Evolutionary conservation across 2,797 vertebrate genomes (phyloP).

Genomic region (Pantherophis vulpinus): DNA sequence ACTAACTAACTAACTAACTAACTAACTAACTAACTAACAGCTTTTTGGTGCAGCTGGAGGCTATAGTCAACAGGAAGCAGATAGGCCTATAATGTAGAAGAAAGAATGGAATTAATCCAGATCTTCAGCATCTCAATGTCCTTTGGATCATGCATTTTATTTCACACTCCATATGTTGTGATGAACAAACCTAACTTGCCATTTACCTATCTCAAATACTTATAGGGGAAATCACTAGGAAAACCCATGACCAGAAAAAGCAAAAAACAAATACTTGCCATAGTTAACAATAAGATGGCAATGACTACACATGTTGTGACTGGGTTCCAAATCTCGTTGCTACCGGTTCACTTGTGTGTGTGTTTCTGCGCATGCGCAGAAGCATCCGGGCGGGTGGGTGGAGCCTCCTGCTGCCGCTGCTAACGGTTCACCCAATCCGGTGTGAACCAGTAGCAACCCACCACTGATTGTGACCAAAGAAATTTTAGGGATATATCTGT

Average conservation of each 20-base stretch:
- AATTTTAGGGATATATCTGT: background rate
- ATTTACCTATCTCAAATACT: background rate
- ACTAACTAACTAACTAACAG: too few relatives aligned
- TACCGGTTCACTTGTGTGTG: too few relatives aligned
- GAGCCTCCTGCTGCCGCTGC: too few relatives aligned
- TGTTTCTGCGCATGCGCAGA: too few relatives aligned
- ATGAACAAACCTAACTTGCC: background rate
- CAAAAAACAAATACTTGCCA: background rate
- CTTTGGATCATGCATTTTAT: background rate
- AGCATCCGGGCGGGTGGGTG: too few relatives aligned
- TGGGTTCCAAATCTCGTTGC: too few relatives aligned
- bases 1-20: too few relatives aligned
- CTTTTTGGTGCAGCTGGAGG: background rate
- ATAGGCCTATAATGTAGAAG: background rate
- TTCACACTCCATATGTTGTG: background rate
- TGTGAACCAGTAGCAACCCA: too few relatives aligned
- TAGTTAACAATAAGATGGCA: background rate
- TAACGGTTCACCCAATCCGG: too few relatives aligned
- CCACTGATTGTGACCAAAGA: background rate
- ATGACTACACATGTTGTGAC: background rate
- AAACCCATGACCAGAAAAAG: background rate
- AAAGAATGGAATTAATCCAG: background rate
- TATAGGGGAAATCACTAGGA: background rate
- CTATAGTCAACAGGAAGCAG: background rate
- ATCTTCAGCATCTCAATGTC: background rate